Evolutionary conservation across 2,888 invertebrate genomes (phyloP).

Genomic region (Eueremaeus valkanovi): DNA sequence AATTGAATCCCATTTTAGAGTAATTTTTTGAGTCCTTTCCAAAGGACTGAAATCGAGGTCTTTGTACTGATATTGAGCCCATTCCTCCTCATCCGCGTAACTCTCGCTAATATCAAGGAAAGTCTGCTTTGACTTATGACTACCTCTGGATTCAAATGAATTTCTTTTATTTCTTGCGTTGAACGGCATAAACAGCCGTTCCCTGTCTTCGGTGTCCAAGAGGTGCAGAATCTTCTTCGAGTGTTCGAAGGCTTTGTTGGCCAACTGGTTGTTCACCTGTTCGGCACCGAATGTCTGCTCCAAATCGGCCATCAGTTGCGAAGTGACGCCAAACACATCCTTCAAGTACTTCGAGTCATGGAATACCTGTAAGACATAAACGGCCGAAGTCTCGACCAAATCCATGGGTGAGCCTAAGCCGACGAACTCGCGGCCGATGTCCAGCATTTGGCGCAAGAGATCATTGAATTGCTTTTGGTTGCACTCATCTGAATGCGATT

Average conservation of each 20-base stretch:
- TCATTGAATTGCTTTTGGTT: constrained; percentile 25
- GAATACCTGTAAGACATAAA: constrained; percentile 62
- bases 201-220: constrained; percentile 28
- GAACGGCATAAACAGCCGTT: constrained; percentile 30
- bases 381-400: constrained; percentile 62
- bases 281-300: constrained; percentile 60
- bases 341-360: constrained; percentile 56
- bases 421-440: constrained; percentile 11
- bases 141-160: too few relatives aligned
- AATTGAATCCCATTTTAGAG: constrained; percentile 17
- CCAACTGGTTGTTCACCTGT: constrained; percentile 4
- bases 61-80: background rate
- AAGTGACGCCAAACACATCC: constrained; percentile 58
- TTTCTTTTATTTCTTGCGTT: too few relatives aligned
- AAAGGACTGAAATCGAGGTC: constrained; percentile 7
- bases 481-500: background rate
- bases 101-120: background rate
- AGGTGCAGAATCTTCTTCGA: constrained; percentile 9
- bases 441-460: constrained; percentile 23
- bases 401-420: constrained; percentile 16
- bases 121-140: background rate
- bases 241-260: constrained; percentile 9
- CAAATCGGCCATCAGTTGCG: constrained; percentile 58
- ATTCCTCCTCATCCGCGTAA: background rate
- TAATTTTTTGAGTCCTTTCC: background rate